Base-by-base conservation (phyloP, 2,797 vertebrate species). In the Spea hammondii region DNA sequence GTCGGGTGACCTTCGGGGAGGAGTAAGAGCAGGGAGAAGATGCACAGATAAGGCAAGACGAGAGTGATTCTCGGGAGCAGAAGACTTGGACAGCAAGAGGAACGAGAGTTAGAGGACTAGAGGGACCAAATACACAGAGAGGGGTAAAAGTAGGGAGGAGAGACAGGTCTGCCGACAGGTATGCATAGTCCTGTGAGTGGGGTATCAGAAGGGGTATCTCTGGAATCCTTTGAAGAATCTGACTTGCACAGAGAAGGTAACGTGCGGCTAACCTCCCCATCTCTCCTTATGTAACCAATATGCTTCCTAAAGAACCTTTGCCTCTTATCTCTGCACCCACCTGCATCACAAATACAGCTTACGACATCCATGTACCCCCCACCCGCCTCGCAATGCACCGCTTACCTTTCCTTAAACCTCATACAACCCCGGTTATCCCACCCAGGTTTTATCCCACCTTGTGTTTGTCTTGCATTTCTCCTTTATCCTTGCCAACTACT, bases 211-310 rank as follows among this genome's bases (percentile, higher is more conserved):
- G 70, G 70, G 32, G 44, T 75, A 14, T 57, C 67, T 17, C 64
- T 80, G 72, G 78, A 76, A 9, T 71, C 73, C 14, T 12, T 46
- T 50, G 51, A 59, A 11, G 73, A 80, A 8, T 57, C 45, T 7
- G 32, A 46, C 49, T 57, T 57, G 17, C 68, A 71, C 64, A 71
- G 6, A 14, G 68, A 76, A 80, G 79, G 79, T 80, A 80, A 80
- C 46, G 65, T 67, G 48, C 2, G 48, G 50, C 50, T 14, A 60
- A 51, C 6, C 13, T 47, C 44, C 44, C 44, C 32, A 55, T 44
- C 3, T 17, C 45, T n/a, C 60, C 13, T 10, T 5, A 5, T 65
- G 10, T 50, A 65, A 32, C 6, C 50, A 48, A n/a, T 48, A 72
- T 13, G 57, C 12, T 54, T 45, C 57, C 13, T 44, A 54, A 11